Evolutionary conservation across 2,113 vertebrate genomes (phyloP), one percentile per base, ranked within the genome.

Genomic region (Odontesthes bonariensis): DNA sequence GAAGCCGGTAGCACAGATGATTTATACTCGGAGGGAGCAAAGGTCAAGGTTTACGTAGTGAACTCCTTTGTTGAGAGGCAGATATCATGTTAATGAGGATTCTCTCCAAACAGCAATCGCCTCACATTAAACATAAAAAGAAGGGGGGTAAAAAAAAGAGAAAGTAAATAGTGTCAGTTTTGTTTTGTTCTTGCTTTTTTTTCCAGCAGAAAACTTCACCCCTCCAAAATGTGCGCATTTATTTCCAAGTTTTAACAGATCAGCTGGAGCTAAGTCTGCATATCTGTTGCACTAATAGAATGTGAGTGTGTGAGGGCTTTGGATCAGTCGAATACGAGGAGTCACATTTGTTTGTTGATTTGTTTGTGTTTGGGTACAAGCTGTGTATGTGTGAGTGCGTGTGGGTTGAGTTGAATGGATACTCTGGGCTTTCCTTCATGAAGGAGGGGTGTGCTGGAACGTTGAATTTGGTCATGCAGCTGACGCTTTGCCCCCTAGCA

Each of bases 41-140:
- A 94, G 95, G 94, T 96, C 94, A 96, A 93, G 89, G 89, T 94
- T 94, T 95, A 91, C 87, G 7, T 91, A 88, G 67, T 89, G 91
- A 85, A 92, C 88, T 79, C 84, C 92, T 94, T 95, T 96, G 93
- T 96, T 92, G 85, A 76, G 13, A 91, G 79, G 67, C 72, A 59
- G 77, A 90, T 81, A 73, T 71, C 72, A 23, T 88, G 92, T 85
- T 88, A 92, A 94, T 90, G 88, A 92, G 92, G 86, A 91, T 80
- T 92, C 90, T 85, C 77, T 19, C 77, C 85, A 86, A 89, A 35
- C 88, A 81, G 79, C 68, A 49, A 47, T 14, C 3, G 16, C 3
- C 46, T 47, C 16, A 6, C 17, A 17, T 47, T 17, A 17, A 17
- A 16, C 14, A 81, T 14, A n/a, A 82, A 68, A 88, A n/a, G 9